Evolutionary conservation across 2,888 invertebrate species (phyloP).

Genomic region (Torymus aiolomorphi): DNA sequence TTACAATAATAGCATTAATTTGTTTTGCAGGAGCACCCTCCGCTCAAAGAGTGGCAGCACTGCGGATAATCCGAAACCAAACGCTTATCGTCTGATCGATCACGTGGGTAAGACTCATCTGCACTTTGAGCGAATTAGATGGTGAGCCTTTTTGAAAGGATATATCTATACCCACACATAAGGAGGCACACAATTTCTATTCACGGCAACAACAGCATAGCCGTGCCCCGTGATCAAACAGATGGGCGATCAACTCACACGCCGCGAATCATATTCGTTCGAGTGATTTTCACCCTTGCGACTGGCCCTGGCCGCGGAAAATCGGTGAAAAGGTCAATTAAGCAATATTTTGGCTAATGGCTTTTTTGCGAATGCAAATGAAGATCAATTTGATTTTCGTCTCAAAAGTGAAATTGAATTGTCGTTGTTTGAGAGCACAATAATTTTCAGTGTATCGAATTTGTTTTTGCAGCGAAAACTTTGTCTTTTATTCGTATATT

Average conservation of each 20-base stretch:
- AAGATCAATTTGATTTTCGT: constrained; percentile 16
- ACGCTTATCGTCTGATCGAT: constrained; percentile 48
- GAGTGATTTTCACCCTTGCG: constrained; percentile 31
- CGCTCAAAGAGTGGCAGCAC: constrained; percentile 29
- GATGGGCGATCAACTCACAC: constrained; percentile 29
- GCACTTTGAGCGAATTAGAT: constrained; percentile 48
- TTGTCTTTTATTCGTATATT: no score
- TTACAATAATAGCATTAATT: constrained; percentile 9
- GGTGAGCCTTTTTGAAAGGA: constrained; percentile 25
- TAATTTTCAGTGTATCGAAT: no score
- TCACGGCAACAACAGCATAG: no score
- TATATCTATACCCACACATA: background rate
- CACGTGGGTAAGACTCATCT: constrained; percentile 35
- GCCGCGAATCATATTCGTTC: constrained; percentile 38
- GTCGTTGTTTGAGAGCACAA: background rate
- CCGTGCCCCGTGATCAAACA: constrained; percentile 40
- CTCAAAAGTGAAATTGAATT: constrained; percentile 18
- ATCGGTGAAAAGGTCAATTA: constrained; percentile 46
- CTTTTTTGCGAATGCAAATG: constrained; percentile 15
- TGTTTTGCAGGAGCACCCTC: background rate
- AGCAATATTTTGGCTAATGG: constrained; percentile 35
- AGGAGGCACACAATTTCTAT: background rate
- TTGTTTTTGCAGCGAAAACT: no score
- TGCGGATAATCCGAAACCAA: constrained; percentile 44
- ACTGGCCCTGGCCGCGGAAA: constrained; percentile 1